Evolutionary conservation across 37 sponge, comb jelly and placozoan genomes (phyloP).

Genomic region (Beroe ovata): DNA sequence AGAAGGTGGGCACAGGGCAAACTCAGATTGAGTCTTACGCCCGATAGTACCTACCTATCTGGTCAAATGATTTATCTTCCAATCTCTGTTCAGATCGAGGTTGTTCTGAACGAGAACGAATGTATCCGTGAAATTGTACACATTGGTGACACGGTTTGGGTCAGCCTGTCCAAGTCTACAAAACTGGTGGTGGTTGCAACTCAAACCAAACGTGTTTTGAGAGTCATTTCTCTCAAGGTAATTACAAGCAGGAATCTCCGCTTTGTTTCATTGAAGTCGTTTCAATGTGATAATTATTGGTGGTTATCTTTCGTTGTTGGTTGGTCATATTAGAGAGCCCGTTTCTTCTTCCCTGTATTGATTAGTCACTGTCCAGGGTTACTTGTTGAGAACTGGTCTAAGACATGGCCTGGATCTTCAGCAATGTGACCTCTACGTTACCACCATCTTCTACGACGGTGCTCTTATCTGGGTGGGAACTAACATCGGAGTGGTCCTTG

Average conservation of each 20-base stretch:
- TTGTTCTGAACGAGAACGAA: slow-evolving; percentile 23
- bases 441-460: slow-evolving; percentile 58
- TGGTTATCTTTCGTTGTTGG: too few relatives aligned
- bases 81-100: slow-evolving; percentile 14
- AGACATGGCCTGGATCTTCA: slow-evolving; percentile 47
- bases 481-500: slow-evolving; percentile 59
- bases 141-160: slow-evolving; percentile 30
- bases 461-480: slow-evolving; percentile 46
- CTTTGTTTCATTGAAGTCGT: too few relatives aligned
- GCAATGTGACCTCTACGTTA: slow-evolving; percentile 37
- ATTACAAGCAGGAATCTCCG: background rate
- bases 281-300: too few relatives aligned
- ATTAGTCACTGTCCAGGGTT: too few relatives aligned
- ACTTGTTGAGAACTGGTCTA: slow-evolving; percentile 38
- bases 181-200: slow-evolving; percentile 15
- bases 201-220: background rate
- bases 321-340: too few relatives aligned
- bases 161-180: slow-evolving; percentile 22
- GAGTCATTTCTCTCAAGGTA: slow-evolving; percentile 66
- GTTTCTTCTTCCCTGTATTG: too few relatives aligned
- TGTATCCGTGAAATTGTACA: slow-evolving; percentile 13
- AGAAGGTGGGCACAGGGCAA: slow-evolving; percentile 30
- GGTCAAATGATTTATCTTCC: too few relatives aligned
- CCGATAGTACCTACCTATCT: too few relatives aligned
- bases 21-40: too few relatives aligned